Evolutionary conservation across 30 jellyfish, hydroid and myxozoan genomes (phyloP).

Genomic region (Hydractinia symbiolongicarpus): DNA sequence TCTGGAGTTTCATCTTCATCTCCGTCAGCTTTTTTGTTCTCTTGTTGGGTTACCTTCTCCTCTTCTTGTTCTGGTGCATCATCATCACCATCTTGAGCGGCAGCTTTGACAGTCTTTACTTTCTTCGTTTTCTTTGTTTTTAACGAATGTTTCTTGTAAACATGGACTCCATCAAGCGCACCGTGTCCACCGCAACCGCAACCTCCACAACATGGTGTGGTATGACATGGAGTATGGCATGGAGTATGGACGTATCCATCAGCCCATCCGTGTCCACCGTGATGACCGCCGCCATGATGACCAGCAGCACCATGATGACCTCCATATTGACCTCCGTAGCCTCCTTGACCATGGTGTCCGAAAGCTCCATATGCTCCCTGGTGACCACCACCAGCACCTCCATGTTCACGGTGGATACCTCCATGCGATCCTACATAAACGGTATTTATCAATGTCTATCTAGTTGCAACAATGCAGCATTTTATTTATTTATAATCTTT

Average conservation of each 20-base stretch:
- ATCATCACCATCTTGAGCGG: constrained; percentile 22
- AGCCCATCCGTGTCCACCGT: constrained; percentile 7
- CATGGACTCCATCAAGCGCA: constrained; percentile 26
- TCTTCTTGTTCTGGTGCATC: constrained; percentile 25
- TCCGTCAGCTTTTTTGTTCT: background rate
- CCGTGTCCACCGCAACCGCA: constrained; percentile 17
- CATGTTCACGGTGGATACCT: constrained; percentile 5
- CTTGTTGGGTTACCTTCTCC: constrained; percentile 16
- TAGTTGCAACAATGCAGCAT: background rate
- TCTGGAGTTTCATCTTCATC: background rate
- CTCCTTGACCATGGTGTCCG: constrained; percentile 47
- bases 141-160: constrained; percentile 17
- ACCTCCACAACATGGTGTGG: background rate
- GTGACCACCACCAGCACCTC: constrained; percentile 22
- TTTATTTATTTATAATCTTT: background rate
- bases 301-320: constrained; percentile 39
- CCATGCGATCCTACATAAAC: background rate
- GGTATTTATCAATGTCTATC: background rate
- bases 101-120: constrained; percentile 6
- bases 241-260: constrained; percentile 10
- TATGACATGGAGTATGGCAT: constrained; percentile 21
- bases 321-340: constrained; percentile 63
- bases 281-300: constrained; percentile 45
- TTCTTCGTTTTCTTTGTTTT: constrained; percentile 14
- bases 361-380: constrained; percentile 19